Base-by-base conservation (phyloP, 30 jellyfish, hydroid and myxozoan species). In the Hydra vulgaris region DNA sequence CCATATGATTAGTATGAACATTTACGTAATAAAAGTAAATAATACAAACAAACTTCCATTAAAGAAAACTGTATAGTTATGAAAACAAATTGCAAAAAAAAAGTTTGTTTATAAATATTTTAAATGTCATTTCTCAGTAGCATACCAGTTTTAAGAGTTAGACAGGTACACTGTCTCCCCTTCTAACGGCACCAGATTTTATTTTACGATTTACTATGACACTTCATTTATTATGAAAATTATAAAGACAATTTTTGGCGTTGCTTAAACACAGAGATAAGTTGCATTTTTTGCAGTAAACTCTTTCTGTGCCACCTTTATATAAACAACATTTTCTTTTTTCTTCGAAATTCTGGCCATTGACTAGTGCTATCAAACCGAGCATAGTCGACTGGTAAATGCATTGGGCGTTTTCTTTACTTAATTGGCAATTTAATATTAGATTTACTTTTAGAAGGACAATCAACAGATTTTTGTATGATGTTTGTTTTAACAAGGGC, bases 401-500 rank as follows among this genome's bases (percentile, higher is more conserved):
- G 81, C 54, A 17, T 73, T 73, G 73, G 81, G 23, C 8, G 8
- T 23, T 21, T 26, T 21, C 81, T 23, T 20, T 22, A 1, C n/a
- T 4, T 74, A 18, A 40, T 24, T 1, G 8, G 81, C 7, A 19
- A 27, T 20, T 24, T 0, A 85, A 25, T n/a, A n/a, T n/a, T n/a
- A n/a, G n/a, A n/a, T n/a, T n/a, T n/a, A n/a, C n/a, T n/a, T n/a
- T n/a, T n/a, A n/a, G n/a, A n/a, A 71, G 95, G 90, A 40, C 95
- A 52, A 0, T 91, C 95, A 25, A 52, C 82, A 20, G 89, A 21
- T 72, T 0, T 26, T 20, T 27, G 71, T 18, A 23, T 3, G 21
- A 53, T 25, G 70, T 25, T 76, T 8, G 86, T 73, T 23, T 76
- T 77, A 82, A 74, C 24, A 81, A 85, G 4, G 87, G 81, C 94